Conservation (phyloP, 2,113 vertebrate genomes). For the Hystrix brachyura region DNA sequence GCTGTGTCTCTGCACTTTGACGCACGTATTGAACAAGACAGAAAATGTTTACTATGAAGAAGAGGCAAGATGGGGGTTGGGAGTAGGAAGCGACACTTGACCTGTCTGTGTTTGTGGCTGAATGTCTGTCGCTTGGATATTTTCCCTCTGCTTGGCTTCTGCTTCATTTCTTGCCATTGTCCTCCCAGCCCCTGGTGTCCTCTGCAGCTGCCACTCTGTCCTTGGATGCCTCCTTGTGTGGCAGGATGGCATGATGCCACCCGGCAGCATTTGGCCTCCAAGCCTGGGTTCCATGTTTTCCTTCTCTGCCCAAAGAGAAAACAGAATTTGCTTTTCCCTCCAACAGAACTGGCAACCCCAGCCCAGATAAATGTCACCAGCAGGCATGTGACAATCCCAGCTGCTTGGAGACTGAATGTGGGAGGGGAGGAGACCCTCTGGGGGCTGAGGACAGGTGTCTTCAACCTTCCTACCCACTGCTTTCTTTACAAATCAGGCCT, state of each 20-base stretch:
- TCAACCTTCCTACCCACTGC: not conserved
- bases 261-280: not conserved
- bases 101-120: accelerated
- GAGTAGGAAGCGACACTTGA: too few relatives aligned
- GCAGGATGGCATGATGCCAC: not conserved
- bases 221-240: not conserved
- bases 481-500: not conserved
- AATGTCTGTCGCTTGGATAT: too few relatives aligned
- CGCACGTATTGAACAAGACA: too few relatives aligned
- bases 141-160: accelerated
- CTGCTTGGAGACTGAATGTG: not conserved
- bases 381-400: not conserved
- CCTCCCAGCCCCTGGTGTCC: not conserved
- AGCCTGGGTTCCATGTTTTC: not conserved
- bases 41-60: not conserved
- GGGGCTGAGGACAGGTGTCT: not conserved
- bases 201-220: not conserved
- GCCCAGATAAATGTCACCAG: not conserved
- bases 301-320: not conserved
- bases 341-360: not conserved
- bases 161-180: not conserved
- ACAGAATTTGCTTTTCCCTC: not conserved
- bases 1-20: not conserved
- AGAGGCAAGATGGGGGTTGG: accelerated
- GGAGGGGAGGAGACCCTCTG: not conserved